Percentiles rank a stretch among this genome's conserved stretches.
These are phyloP conservation scores for Cosmopolites sordidus DNA, from an alignment of 2,888 invertebrate genomes.

Conservation along the genomic window DNA sequence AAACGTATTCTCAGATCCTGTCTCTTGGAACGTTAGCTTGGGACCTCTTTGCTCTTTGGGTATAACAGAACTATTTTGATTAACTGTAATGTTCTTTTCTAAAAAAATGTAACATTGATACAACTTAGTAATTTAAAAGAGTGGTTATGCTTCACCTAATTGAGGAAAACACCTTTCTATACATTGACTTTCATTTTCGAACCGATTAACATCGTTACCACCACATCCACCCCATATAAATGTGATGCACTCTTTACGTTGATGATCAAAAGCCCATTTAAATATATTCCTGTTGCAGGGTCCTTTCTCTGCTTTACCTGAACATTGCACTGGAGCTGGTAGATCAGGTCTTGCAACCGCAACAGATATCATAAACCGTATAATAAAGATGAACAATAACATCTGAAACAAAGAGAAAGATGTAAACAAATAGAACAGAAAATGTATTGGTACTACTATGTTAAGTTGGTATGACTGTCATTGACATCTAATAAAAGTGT, in stretches of 20 bases:
- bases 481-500: too few relatives aligned
- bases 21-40: conserved; percentile 79
- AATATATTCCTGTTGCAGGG: conserved; percentile 58
- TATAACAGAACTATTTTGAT: conserved; percentile 50
- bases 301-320: conserved; percentile 43
- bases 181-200: conserved; percentile 64
- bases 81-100: neutral
- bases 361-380: too few relatives aligned
- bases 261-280: conserved; percentile 64
- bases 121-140: too few relatives aligned
- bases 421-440: too few relatives aligned
- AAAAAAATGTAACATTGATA: too few relatives aligned
- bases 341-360: conserved; percentile 4
- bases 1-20: conserved; percentile 80
- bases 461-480: too few relatives aligned
- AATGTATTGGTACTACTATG: too few relatives aligned
- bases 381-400: too few relatives aligned
- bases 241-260: conserved; percentile 56
- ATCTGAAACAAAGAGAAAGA: too few relatives aligned
- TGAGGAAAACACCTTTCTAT: conserved; percentile 54
- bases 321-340: conserved; percentile 44
- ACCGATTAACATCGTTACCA: conserved; percentile 63
- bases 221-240: conserved; percentile 68
- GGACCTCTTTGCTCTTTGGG: conserved; percentile 72
- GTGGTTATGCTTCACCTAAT: conserved; percentile 15